Base-by-base conservation (phyloP, 2,113 vertebrate genomes). In the Seriola quinqueradiata region DNA sequence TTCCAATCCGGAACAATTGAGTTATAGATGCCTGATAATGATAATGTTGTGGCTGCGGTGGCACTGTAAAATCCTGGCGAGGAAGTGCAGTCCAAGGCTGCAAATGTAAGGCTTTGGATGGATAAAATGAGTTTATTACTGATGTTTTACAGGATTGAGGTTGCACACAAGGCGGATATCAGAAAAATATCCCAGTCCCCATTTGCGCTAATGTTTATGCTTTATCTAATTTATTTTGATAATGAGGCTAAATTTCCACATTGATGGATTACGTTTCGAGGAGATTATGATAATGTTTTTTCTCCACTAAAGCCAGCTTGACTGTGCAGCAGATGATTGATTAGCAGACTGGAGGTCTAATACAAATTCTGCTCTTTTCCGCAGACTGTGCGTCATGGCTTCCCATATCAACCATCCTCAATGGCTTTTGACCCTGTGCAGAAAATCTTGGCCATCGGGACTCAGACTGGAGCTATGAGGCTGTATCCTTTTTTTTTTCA, bases 391-490 rank as follows among this genome's bases (percentile, higher is more conserved):
- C 98, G 98, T 91, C 98, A 99, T 95, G 98, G 98, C 94, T 99
- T 99, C 88, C 98, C 98, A 78, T 96, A 98, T 90, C 97, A 98
- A 79, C 98, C 98, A 48, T 98, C 97, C 52, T 97, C 98, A 10
- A 95, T 99, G 97, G 97, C 98, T 81, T 99, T 99, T 94, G 98
- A 99, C 96, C 97, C 98, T 0, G 98, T 99, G 70, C 98, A 99
- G 97, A 99, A 99, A 95, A 99, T 99, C 92, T 89, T 99, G 93
- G 98, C 97, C 38, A 90, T 99, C 8, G 98, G 98, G 89, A 99
- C 98, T 85, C 97, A 97, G 92, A 95, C 90, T 77, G 98, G 98
- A 95, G 97, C 98, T 84, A 92, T 99, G 84, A 96, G 98, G 89
- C 97, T 99, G 98, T 99, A 99, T 99, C 98, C 97, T 99, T 99